phyloP scores from a whole-genome alignment of 1,140 invertebrate genomes.

The Apis laboriosa region DNA sequence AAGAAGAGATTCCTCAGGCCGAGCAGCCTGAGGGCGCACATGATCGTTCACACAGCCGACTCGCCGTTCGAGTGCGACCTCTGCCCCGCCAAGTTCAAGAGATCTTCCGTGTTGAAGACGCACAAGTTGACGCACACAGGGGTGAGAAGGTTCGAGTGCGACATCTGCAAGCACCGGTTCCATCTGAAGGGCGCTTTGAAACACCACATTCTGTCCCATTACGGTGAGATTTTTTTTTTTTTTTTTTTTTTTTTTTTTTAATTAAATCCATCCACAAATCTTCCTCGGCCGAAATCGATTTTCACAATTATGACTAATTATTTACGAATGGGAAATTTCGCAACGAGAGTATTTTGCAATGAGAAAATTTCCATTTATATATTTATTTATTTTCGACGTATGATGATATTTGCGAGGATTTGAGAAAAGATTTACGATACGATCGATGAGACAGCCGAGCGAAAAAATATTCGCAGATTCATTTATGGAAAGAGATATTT shows the following conservation, averaged over 20 bases:
- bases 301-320: too few relatives aligned
- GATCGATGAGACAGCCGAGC: too few relatives aligned
- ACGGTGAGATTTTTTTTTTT: constrained; percentile 17
- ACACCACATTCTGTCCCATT: constrained; percentile 58
- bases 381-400: too few relatives aligned
- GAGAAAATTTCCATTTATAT: too few relatives aligned
- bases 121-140: constrained; percentile 57
- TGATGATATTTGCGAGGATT: too few relatives aligned
- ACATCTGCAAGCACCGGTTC: constrained; percentile 61
- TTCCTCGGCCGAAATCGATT: too few relatives aligned
- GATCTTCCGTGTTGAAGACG: constrained; percentile 57
- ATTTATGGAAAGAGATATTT: too few relatives aligned
- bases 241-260: neutral
- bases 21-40: constrained; percentile 51
- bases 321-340: neutral
- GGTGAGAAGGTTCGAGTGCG: constrained; percentile 58
- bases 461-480: too few relatives aligned
- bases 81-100: constrained; percentile 55
- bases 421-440: too few relatives aligned
- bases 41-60: constrained; percentile 59
- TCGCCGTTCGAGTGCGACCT: constrained; percentile 49
- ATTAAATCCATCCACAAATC: too few relatives aligned
- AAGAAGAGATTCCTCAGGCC: constrained; percentile 50
- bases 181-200: constrained; percentile 58
- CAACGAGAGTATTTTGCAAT: too few relatives aligned